phyloP scores from a whole-genome alignment of 1,140 invertebrate species.

The Anoplolepis gracilipes region DNA sequence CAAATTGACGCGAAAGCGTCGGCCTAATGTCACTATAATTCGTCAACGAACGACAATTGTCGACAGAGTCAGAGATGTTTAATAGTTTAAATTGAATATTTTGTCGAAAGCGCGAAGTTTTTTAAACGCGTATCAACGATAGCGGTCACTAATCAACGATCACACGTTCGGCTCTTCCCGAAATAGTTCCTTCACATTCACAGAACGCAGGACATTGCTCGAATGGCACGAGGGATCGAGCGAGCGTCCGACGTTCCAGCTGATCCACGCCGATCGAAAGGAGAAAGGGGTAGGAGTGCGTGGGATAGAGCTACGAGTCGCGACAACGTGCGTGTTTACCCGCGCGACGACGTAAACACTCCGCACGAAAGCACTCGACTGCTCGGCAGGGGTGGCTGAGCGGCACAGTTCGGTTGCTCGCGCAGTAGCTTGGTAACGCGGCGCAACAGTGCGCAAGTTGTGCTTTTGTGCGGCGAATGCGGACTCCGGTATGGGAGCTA shows the following conservation, averaged over 20 bases:
- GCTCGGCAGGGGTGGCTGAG: conserved; percentile 69
- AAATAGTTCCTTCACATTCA: background rate
- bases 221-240: background rate
- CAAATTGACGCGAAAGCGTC: background rate
- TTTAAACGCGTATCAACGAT: background rate
- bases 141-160: background rate
- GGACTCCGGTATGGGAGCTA: conserved; percentile 47
- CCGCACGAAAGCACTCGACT: conserved; percentile 73
- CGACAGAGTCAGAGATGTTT: too few relatives aligned
- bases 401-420: conserved; percentile 70
- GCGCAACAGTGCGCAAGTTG: conserved; percentile 74
- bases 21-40: background rate
- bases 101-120: background rate
- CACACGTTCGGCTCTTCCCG: background rate
- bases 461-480: conserved; percentile 73
- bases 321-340: conserved; percentile 62
- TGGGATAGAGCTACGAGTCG: background rate
- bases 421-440: conserved; percentile 74
- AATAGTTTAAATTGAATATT: background rate
- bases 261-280: conserved; percentile 43
- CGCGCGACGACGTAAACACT: conserved; percentile 74
- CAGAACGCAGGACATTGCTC: background rate
- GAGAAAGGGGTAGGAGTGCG: background rate
- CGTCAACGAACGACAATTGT: background rate
- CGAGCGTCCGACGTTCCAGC: conserved; percentile 32